Base-by-base conservation (phyloP, 2,797 vertebrate species). In the Muraenolepis orangiensis region DNA sequence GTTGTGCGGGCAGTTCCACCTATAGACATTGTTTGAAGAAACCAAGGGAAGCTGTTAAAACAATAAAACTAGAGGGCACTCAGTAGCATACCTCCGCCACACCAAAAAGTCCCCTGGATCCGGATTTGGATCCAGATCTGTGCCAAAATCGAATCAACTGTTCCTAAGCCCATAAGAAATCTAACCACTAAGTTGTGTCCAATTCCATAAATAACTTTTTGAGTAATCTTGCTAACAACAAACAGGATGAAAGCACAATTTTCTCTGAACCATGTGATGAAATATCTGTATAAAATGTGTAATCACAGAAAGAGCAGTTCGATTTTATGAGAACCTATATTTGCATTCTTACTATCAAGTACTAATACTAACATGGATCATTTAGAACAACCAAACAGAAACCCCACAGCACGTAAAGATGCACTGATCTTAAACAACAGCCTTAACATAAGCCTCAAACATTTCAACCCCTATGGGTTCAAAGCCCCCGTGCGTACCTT, bases 1-100 rank as follows among this genome's bases (percentile, higher is more conserved):
- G 88, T 81, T 98, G 97, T 67, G 93, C 93, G 70, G 96, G 96
- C 75, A 98, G 83, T 40, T 90, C 91, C 72, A 96, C 94, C 97
- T 99, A 84, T 79, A 70, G 70, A n/a, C 1, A 16, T 6, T 40
- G 79, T 3, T 74, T 28, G 57, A 31, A 66, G 20, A 30, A 69
- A 72, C 1, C 51, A 10, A 16, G 16, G 23, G 26, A 70, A 32
- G 57, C 57, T 67, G 28, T 29, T 29, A 8, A 14, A 31, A 29
- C 28, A 29, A 67, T 31, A 1, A n/a, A n/a, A n/a, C n/a, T n/a
- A n/a, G n/a, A n/a, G n/a, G n/a, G n/a, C n/a, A n/a, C n/a, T n/a
- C n/a, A n/a, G n/a, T n/a, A n/a, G n/a, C n/a, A n/a, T n/a, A n/a
- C n/a, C n/a, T n/a, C n/a, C n/a, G n/a, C n/a, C n/a, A n/a, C n/a